Conservation (phyloP, 2,888 invertebrate species). For the Amblyteles armatorius region DNA sequence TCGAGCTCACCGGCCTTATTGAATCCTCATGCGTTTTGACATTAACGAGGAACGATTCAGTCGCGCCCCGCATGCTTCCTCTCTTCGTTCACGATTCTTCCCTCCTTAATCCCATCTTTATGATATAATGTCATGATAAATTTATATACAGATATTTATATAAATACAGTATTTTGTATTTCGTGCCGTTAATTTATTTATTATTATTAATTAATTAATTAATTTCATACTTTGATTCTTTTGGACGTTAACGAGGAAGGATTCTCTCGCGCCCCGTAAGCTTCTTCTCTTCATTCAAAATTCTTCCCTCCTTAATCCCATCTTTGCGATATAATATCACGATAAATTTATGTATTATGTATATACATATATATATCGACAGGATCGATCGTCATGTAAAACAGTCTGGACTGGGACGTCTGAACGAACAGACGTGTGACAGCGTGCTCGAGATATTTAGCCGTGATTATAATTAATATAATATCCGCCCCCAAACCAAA, state of each 20-base stretch:
- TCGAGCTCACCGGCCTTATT: constrained; percentile 70
- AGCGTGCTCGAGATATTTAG: too few species aligned
- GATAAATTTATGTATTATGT: too few species aligned
- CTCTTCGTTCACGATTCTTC: not conserved
- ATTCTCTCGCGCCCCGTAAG: constrained; percentile 30
- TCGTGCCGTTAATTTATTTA: too few species aligned
- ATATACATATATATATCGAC: too few species aligned
- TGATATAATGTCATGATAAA: constrained; percentile 12
- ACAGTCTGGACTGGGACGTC: too few species aligned
- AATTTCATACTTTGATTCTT: not conserved
- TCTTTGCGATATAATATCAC: constrained; percentile 17
- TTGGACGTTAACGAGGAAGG: constrained; percentile 77
- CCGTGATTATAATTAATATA: too few species aligned
- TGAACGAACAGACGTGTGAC: too few species aligned
- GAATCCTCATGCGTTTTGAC: constrained; percentile 77
- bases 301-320: constrained; percentile 11
- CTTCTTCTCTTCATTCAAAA: not conserved
- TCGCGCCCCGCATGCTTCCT: constrained; percentile 13
- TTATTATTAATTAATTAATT: too few species aligned
- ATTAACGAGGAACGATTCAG: constrained; percentile 74
- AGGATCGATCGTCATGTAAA: too few species aligned
- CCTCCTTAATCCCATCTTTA: constrained; percentile 15
- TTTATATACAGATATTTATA: too few species aligned
- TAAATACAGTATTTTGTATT: too few species aligned
- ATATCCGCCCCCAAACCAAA: too few species aligned